Evolutionary conservation across 1,140 invertebrate genomes (phyloP).

Genomic region (Drosophila tsacasi): DNA sequence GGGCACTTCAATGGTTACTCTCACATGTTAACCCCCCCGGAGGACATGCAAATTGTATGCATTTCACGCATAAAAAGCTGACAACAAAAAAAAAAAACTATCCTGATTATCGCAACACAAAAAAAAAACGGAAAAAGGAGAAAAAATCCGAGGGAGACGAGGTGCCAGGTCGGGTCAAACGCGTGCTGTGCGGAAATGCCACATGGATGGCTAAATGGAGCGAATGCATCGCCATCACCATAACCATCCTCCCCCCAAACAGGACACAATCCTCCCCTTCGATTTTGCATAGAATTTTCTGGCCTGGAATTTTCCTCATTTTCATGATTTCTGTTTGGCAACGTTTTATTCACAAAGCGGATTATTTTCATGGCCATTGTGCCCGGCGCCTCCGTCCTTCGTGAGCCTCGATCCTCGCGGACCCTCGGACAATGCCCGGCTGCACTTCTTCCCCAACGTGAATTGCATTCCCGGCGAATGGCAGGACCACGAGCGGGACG

Average conservation of each 20-base stretch:
- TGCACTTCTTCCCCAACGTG: slow-evolving; percentile 20
- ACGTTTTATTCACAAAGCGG: slow-evolving; percentile 80
- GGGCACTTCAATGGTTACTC: slow-evolving; percentile 65
- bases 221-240: slow-evolving; percentile 23
- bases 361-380: slow-evolving; percentile 79
- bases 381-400: slow-evolving; percentile 20
- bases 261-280: slow-evolving; percentile 10
- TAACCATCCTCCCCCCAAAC: slow-evolving; percentile 7
- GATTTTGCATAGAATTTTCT: slow-evolving; percentile 66
- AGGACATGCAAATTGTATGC: slow-evolving; percentile 80
- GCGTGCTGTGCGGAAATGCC: slow-evolving; percentile 49
- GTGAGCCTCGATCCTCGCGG: slow-evolving; percentile 33
- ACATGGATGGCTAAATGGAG: slow-evolving; percentile 45
- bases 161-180: slow-evolving; percentile 65
- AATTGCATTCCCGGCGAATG: slow-evolving; percentile 62
- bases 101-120: slow-evolving; percentile 42
- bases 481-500: slow-evolving; percentile 22
- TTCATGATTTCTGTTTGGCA: slow-evolving; percentile 68
- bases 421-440: slow-evolving; percentile 64
- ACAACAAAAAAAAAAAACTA: slow-evolving; percentile 26
- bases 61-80: slow-evolving; percentile 63
- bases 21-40: slow-evolving; percentile 61
- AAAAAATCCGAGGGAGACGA: slow-evolving; percentile 10
- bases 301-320: slow-evolving; percentile 36
- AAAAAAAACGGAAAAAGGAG: slow-evolving; percentile 3